phyloP scores from a whole-genome alignment of 2,888 invertebrate species.

The Dendrolimus pini region DNA sequence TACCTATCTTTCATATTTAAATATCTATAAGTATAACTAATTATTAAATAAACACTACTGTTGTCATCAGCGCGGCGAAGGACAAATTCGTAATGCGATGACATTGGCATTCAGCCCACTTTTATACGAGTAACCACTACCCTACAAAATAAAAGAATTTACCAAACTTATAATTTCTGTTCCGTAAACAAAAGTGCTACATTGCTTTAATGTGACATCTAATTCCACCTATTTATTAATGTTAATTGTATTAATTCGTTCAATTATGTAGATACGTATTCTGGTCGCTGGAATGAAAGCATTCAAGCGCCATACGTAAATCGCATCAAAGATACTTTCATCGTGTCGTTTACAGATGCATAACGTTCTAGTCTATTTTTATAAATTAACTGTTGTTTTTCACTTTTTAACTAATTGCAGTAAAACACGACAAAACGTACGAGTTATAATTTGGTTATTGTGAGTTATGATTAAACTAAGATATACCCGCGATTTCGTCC shows the following conservation, averaged over 20 bases:
- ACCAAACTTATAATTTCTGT: too few relatives aligned
- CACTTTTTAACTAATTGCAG: not conserved
- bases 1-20: too few relatives aligned
- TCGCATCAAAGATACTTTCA: conserved; percentile 1
- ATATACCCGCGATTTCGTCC: too few relatives aligned
- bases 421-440: not conserved
- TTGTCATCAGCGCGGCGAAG: too few relatives aligned
- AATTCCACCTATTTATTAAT: not conserved
- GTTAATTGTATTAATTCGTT: not conserved
- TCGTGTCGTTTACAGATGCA: conserved; percentile 20
- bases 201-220: not conserved
- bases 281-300: not conserved
- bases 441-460: too few relatives aligned
- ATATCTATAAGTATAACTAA: too few relatives aligned
- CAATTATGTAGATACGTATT: not conserved
- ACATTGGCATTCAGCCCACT: too few relatives aligned
- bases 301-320: not conserved
- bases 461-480: too few relatives aligned
- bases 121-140: too few relatives aligned
- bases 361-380: conserved; percentile 30
- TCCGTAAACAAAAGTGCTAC: not conserved
- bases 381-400: conserved; percentile 12
- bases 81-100: too few relatives aligned
- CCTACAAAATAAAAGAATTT: too few relatives aligned
- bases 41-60: too few relatives aligned